Evolutionary conservation across 2,113 vertebrate genomes (phyloP).

Genomic region (Calyptommatus sinebrachiatus): DNA sequence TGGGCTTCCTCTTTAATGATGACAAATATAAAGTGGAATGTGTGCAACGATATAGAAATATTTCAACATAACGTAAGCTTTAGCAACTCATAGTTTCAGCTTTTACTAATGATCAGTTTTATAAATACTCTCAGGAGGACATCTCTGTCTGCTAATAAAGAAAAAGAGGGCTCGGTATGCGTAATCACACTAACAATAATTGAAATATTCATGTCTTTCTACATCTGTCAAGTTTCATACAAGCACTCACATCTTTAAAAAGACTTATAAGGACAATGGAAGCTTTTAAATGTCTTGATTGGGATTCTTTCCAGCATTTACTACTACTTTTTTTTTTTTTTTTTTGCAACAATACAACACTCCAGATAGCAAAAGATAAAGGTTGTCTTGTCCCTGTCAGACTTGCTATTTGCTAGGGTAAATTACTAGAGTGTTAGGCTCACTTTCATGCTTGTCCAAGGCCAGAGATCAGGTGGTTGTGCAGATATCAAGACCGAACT

Average conservation of each 20-base stretch:
- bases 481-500: not conserved
- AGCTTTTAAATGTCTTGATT: not conserved
- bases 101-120: slow-evolving; percentile 21
- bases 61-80: slow-evolving; percentile 9
- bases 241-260: not conserved
- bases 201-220: not conserved
- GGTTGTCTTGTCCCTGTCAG: not conserved
- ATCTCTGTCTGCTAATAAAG: not conserved
- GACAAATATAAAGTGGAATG: slow-evolving; percentile 40
- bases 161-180: not conserved
- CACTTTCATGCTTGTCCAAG: slow-evolving; percentile 1
- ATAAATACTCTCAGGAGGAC: slow-evolving; percentile 17
- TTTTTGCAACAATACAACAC: slow-evolving; percentile 6
- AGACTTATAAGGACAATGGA: not conserved
- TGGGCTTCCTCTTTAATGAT: slow-evolving; percentile 37
- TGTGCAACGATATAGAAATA: slow-evolving; percentile 19
- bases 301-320: not conserved
- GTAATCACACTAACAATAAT: slow-evolving; percentile 11
- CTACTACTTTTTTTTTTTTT: too few species aligned
- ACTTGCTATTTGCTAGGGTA: slow-evolving; percentile 7
- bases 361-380: slow-evolving; percentile 19
- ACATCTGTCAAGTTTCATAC: not conserved
- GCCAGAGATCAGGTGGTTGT: slow-evolving; percentile 2
- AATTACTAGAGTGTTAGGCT: not conserved
- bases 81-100: slow-evolving; percentile 25